These are phyloP conservation scores for Gymnothorax javanicus DNA, from an alignment of 2,797 vertebrate species.

Conservation along the genomic window DNA sequence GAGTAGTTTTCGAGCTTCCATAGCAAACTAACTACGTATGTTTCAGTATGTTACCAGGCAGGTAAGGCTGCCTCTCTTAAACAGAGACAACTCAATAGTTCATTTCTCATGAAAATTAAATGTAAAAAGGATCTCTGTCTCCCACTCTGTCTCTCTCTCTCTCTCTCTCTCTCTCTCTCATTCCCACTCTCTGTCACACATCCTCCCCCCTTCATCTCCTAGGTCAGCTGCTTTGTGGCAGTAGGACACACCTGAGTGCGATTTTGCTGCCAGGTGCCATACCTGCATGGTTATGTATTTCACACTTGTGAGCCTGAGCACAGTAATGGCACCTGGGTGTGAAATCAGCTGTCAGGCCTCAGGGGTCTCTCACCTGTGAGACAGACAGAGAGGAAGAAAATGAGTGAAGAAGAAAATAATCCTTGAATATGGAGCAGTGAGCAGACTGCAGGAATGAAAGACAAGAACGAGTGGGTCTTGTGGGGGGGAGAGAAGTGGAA, in stretches of 20 bases:
- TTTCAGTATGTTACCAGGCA: not conserved
- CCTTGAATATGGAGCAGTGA: not conserved
- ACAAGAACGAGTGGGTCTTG: not conserved
- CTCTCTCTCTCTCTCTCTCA: not conserved
- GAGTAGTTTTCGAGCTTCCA: not conserved
- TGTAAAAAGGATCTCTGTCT: not conserved
- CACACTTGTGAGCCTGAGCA: not conserved
- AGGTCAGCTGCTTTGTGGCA: not conserved
- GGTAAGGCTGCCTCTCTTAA: not conserved
- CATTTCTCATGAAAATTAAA: not conserved
- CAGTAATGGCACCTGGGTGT: not conserved
- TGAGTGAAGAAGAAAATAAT: not conserved
- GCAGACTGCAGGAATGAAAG: not conserved
- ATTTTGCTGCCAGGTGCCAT: not conserved
- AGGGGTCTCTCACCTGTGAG: slow-evolving; percentile 7
- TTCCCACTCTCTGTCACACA: not conserved
- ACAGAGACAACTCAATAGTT: not conserved
- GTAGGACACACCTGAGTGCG: not conserved
- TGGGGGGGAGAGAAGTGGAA: not conserved
- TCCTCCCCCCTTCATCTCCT: not conserved
- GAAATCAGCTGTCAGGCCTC: slow-evolving; percentile 22
- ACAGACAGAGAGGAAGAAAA: not conserved
- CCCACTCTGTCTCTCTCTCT: not conserved
- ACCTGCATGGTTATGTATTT: not conserved
- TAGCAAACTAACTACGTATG: not conserved